Conservation (phyloP, 2,888 invertebrate genomes). For the Drosophila gaucha region DNA sequence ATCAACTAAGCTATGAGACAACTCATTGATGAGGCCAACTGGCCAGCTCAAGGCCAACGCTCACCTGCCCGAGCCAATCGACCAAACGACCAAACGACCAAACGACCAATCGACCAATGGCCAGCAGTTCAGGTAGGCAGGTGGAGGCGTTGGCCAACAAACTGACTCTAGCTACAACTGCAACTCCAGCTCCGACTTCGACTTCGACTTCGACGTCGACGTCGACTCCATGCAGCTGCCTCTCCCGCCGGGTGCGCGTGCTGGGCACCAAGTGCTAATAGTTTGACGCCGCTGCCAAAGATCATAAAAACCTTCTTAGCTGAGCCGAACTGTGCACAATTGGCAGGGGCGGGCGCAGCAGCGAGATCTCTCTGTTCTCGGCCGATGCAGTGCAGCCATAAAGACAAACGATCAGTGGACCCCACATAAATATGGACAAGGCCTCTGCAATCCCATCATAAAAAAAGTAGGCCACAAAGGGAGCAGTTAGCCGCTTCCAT, state of each 20-base stretch:
- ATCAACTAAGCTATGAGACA: constrained; percentile 23
- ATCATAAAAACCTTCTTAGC: constrained; percentile 31
- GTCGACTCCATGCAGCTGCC: constrained; percentile 11
- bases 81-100: no score
- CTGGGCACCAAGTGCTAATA: constrained; percentile 54
- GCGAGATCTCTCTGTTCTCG: neutral
- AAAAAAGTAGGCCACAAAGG: neutral
- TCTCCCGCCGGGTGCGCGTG: constrained; percentile 30
- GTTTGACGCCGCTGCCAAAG: constrained; percentile 55
- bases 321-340: no score
- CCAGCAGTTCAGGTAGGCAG: constrained; percentile 42
- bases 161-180: no score
- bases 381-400: constrained; percentile 12
- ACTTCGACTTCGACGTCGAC: neutral
- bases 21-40: neutral
- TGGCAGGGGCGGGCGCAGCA: constrained; percentile 1
- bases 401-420: constrained; percentile 21
- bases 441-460: constrained; percentile 21
- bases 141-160: constrained; percentile 35
- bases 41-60: neutral
- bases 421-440: constrained; percentile 34
- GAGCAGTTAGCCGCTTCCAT: neutral
- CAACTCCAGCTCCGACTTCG: no score
- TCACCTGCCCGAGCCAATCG: neutral
- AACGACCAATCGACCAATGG: neutral